Percentiles rank a stretch among this genome's conserved stretches.
These are phyloP conservation scores for Leptinotarsa defecta DNA, from an alignment of 1,140 invertebrate species.

Conservation along the genomic window DNA sequence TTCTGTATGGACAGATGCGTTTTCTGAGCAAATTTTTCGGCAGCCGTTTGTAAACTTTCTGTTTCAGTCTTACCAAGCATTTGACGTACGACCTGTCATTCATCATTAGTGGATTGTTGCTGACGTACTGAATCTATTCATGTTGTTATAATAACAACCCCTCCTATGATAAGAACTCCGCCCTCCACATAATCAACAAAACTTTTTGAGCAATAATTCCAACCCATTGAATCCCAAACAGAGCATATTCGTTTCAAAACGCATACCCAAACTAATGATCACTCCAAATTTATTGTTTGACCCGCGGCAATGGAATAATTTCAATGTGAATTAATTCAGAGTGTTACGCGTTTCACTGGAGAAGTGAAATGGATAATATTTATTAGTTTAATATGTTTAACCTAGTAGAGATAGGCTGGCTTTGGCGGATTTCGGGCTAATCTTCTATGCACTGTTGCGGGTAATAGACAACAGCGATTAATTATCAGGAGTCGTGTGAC, in stretches of 20 bases:
- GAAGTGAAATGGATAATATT: conserved; percentile 13
- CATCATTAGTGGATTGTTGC: too few relatives aligned
- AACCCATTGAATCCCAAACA: background rate
- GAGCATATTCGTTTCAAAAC: background rate
- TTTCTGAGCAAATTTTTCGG: too few relatives aligned
- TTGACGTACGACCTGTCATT: too few relatives aligned
- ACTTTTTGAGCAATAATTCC: background rate
- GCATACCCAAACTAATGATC: background rate
- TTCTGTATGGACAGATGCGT: too few relatives aligned
- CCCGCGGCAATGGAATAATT: background rate
- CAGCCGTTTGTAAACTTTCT: too few relatives aligned
- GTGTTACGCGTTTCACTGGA: background rate
- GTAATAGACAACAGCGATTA: too few relatives aligned
- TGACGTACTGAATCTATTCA: too few relatives aligned
- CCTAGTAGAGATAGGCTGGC: background rate
- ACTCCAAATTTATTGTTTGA: conserved; percentile 7
- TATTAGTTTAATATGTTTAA: conserved; percentile 18
- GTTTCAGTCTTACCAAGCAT: too few relatives aligned
- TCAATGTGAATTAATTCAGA: conserved; percentile 13
- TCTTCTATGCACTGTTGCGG: background rate
- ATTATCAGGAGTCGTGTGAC: too few relatives aligned
- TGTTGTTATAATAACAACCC: background rate
- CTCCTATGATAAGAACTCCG: too few relatives aligned
- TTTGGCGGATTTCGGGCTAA: background rate
- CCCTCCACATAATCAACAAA: too few relatives aligned